phyloP scores from a whole-genome alignment of 2,797 vertebrate species.

The Eulemur rubriventer region DNA sequence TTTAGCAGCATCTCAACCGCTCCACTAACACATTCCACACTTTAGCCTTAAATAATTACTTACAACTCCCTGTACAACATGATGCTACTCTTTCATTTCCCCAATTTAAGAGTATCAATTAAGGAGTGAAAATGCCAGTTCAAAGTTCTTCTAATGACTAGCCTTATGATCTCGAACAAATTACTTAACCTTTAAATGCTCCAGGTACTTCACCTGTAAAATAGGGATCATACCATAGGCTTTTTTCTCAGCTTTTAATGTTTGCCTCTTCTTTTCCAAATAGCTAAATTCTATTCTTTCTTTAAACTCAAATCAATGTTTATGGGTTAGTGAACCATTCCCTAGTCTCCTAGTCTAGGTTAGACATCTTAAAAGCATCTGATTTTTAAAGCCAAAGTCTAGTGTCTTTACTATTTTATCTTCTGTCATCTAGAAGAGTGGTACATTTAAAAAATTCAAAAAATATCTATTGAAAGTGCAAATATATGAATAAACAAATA shows the following conservation, averaged over 20 bases:
- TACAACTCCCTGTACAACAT: not conserved
- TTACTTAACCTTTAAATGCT: not conserved
- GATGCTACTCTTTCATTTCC: not conserved
- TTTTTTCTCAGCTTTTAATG: not conserved
- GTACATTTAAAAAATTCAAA: not conserved
- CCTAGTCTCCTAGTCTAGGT: not conserved
- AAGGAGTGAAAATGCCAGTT: not conserved
- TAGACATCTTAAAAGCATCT: not conserved
- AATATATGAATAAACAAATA: conserved; percentile 1
- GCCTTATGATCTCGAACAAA: not conserved
- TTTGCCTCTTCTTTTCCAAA: not conserved
- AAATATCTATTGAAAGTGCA: not conserved
- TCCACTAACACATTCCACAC: not conserved
- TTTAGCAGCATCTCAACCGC: not conserved
- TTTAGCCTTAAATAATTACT: conserved; percentile 33
- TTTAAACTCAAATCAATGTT: not conserved
- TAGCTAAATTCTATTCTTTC: not conserved
- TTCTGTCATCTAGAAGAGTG: conserved; percentile 1
- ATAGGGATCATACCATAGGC: not conserved
- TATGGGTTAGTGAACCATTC: not conserved
- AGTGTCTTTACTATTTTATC: not conserved
- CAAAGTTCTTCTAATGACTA: not conserved
- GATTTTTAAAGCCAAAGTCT: not conserved
- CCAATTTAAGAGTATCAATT: not conserved
- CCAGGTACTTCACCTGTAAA: not conserved